phyloP scores from a whole-genome alignment of 2,888 invertebrate genomes.

The Euzophera pinguis region DNA sequence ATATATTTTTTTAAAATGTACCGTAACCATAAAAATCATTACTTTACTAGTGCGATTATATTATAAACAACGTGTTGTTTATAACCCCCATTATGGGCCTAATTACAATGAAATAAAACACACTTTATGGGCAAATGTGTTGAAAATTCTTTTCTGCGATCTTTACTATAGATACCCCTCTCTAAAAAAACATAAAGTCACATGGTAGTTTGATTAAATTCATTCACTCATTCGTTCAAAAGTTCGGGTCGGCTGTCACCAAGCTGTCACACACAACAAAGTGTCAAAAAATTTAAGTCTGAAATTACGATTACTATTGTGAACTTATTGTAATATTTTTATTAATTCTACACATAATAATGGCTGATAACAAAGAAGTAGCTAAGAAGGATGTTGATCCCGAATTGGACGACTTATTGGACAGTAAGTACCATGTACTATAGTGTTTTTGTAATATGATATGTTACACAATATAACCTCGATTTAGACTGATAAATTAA shows the following conservation, averaged over 20 bases:
- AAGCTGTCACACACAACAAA: neutral
- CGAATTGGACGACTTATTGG: conserved; percentile 86
- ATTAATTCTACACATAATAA: conserved; percentile 27
- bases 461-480: conserved; percentile 54
- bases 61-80: no score
- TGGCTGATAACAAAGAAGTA: conserved; percentile 66
- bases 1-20: no score
- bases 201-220: neutral
- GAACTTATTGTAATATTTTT: conserved; percentile 2
- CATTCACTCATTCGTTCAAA: neutral
- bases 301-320: neutral
- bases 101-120: no score
- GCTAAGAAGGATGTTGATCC: conserved; percentile 75
- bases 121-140: no score
- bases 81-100: no score
- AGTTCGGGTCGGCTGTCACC: neutral
- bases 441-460: conserved; percentile 21
- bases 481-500: conserved; percentile 24
- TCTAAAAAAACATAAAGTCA: no score
- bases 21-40: no score
- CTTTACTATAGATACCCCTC: no score
- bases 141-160: no score
- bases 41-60: no score
- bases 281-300: conserved; percentile 4
- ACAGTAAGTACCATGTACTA: conserved; percentile 81